These are phyloP conservation scores for Xyliphius kryptos DNA, from an alignment of 2,113 vertebrate species.

Conservation along the genomic window DNA sequence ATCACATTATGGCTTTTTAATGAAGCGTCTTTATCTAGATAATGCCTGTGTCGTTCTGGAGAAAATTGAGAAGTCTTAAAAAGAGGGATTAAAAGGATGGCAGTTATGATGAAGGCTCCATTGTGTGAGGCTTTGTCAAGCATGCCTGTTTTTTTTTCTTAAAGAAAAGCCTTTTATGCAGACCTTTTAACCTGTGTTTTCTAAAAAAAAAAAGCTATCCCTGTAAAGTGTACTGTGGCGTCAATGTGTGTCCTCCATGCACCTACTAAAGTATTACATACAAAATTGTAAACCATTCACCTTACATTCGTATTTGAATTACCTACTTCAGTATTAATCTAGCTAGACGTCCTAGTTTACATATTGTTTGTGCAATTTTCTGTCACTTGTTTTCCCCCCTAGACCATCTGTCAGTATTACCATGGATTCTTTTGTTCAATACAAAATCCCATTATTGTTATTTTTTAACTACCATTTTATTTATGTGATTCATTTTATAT, in stretches of 20 bases:
- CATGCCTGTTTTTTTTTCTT: constrained; percentile 79
- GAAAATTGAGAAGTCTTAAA: constrained; percentile 91
- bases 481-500: constrained; percentile 99
- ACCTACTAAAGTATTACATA: constrained; percentile 90
- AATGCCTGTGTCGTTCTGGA: constrained; percentile 88
- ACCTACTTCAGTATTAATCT: constrained; percentile 91
- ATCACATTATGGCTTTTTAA: constrained; percentile 73
- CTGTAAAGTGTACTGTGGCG: constrained; percentile 86
- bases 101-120: constrained; percentile 56
- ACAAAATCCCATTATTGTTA: constrained; percentile 85
- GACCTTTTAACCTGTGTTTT: constrained; percentile 97
- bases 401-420: constrained; percentile 83
- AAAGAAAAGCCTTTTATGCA: constrained; percentile 96
- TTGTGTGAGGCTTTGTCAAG: constrained; percentile 57
- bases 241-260: constrained; percentile 85
- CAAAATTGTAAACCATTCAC: no score
- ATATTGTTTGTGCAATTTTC: constrained; percentile 95
- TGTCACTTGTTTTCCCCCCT: constrained; percentile 73
- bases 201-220: constrained; percentile 98
- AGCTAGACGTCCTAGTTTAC: constrained; percentile 95
- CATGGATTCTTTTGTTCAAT: constrained; percentile 71
- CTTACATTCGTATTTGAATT: no score
- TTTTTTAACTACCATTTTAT: constrained; percentile 98
- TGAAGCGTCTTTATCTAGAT: constrained; percentile 81
- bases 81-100: constrained; percentile 56